Evolutionary conservation across 2,113 vertebrate genomes (phyloP).

Genomic region (Syngnathoides biaculeatus): DNA sequence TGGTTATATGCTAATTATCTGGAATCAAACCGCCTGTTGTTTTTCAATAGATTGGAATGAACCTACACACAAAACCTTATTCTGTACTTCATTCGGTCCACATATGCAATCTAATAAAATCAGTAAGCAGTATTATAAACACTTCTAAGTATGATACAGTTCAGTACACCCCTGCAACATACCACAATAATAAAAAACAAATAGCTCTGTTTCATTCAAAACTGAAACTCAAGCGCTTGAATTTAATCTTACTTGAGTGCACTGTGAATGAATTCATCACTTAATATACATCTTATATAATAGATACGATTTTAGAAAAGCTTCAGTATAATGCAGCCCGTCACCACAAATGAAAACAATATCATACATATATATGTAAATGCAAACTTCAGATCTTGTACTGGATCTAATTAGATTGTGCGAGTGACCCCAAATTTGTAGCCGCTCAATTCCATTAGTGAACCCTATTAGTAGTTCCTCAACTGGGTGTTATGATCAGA

Average conservation of each 20-base stretch:
- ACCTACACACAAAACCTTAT: background rate
- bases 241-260: background rate
- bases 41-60: background rate
- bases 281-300: no score
- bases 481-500: background rate
- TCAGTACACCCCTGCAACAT: background rate
- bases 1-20: background rate
- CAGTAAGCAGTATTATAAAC: background rate
- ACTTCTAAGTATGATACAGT: background rate
- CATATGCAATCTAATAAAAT: background rate
- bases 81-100: no score
- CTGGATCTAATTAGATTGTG: background rate
- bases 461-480: background rate
- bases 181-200: background rate
- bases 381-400: background rate
- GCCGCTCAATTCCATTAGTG: background rate
- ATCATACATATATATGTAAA: no score
- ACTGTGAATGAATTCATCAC: background rate
- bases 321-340: background rate
- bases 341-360: background rate
- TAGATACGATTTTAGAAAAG: background rate
- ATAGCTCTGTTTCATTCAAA: background rate
- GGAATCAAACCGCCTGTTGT: background rate
- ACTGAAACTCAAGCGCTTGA: background rate
- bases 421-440: background rate